Base-by-base conservation (phyloP, 2,797 vertebrate species). In the Mormyrops attenuatus region DNA sequence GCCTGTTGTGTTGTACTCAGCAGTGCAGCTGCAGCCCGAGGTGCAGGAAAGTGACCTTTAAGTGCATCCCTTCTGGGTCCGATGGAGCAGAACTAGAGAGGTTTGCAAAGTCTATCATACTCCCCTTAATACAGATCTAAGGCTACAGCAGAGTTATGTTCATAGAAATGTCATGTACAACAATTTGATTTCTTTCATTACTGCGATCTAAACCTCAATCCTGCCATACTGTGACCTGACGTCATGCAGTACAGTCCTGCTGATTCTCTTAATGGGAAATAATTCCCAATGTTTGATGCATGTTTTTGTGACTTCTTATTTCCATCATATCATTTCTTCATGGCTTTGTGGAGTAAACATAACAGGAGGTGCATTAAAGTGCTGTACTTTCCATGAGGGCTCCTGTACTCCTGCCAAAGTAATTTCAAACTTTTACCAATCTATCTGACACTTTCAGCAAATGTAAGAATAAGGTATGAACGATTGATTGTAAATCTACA, bases 41-140 rank as follows among this genome's bases (percentile, higher is more conserved):
- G 57, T 41, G 57, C 20, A 88, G 44, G 57, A 69, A 66, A 88
- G 87, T 88, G 87, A 88, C 87, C 87, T 88, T 88, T 69, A 88
- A 41, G 60, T 47, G 55, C 38, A 44, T 66, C 87, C 87, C 55
- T 88, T 38, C 87, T 60, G 87, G 20, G 55, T 41, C 53, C 41
- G 47, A 44, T 34, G 57, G 87, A 11, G 57, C 17, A 60, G 85
- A 87, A 87, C 53, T 34, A 22, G 17, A 17, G 26, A 60, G 53
- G 85, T 41, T 38, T 87, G 85, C 26, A 38, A 87, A 60, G 30
- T 57, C 85, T 85, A 50, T 50, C 41, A 85, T 85, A 50, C 44
- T 87, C 30, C 85, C 30, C 30, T 55, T 87, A 87, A 20, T 87
- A 53, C 85, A 87, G 52, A 87, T 34, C 85, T 52, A 60, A 52